Percentiles rank a stretch among this genome's conserved stretches.
Evolutionary conservation across 2,797 vertebrate species (phyloP).

Genomic region (Oophaga sylvatica): DNA sequence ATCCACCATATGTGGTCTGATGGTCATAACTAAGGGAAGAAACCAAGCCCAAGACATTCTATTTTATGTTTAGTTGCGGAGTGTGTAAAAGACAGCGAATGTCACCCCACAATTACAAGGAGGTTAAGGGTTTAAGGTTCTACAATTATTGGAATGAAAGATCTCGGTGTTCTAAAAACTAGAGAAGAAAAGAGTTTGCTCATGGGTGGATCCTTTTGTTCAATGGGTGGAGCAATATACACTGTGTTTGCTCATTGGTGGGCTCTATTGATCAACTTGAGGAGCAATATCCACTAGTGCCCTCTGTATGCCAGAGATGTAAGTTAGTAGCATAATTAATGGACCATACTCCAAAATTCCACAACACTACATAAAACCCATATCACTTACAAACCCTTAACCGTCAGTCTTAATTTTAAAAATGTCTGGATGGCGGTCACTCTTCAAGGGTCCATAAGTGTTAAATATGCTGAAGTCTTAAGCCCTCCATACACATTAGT

Average conservation of each 20-base stretch:
- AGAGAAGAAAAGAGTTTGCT: not conserved
- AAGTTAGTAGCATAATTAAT: not conserved
- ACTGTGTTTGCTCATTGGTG: not conserved
- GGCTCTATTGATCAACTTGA: not conserved
- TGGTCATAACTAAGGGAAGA: not conserved
- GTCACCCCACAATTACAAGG: not conserved
- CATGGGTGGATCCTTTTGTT: not conserved
- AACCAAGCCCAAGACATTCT: not conserved
- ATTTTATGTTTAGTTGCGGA: not conserved
- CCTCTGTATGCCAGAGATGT: not conserved
- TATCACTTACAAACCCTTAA: not conserved
- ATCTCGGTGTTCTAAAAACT: not conserved
- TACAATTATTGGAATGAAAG: not conserved
- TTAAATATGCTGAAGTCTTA: not conserved
- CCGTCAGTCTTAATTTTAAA: not conserved
- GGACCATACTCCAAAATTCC: not conserved
- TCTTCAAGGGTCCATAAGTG: not conserved
- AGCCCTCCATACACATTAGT: too few species aligned
- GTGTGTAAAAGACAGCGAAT: not conserved
- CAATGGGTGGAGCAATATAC: too few species aligned
- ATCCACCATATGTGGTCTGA: not conserved
- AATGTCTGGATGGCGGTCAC: not conserved
- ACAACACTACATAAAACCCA: too few species aligned
- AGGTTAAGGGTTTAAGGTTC: not conserved
- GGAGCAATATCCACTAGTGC: not conserved